A percentile compares a stretch with the other conserved stretches of the same genome.
phyloP scores from a whole-genome alignment of 1,140 invertebrate genomes.

The Microplitis mediator region DNA sequence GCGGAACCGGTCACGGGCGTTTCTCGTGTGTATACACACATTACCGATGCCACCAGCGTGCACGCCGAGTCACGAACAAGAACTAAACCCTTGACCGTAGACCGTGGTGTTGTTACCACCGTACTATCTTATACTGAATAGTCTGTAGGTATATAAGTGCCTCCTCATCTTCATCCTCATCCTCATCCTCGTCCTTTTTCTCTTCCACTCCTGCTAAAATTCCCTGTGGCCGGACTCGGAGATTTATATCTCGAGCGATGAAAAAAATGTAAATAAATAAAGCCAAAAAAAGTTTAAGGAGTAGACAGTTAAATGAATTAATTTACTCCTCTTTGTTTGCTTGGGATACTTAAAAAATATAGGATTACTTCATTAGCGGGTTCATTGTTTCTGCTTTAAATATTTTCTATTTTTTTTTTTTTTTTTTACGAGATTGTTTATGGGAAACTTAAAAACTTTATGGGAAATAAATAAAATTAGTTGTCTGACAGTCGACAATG shows the following conservation, averaged over 20 bases:
- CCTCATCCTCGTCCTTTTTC: neutral
- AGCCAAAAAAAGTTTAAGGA: neutral
- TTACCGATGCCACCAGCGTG: constrained; percentile 27
- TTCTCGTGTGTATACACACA: constrained; percentile 29
- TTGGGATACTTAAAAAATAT: neutral
- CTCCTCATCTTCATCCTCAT: neutral
- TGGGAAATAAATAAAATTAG: neutral
- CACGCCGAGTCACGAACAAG: constrained; percentile 12
- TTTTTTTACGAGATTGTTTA: neutral
- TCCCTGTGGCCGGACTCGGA: neutral
- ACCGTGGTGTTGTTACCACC: too few relatives aligned
- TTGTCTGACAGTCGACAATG: neutral
- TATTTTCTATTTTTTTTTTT: constrained; percentile 2
- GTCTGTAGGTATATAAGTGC: too few relatives aligned
- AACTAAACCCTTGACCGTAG: neutral
- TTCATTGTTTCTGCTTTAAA: neutral
- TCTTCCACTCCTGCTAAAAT: constrained; percentile 9
- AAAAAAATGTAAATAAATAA: constrained; percentile 8
- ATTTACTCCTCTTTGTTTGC: constrained; percentile 18
- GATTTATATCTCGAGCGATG: neutral
- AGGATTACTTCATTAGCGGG: constrained; percentile 27
- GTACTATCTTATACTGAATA: too few relatives aligned
- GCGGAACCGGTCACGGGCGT: constrained; percentile 27
- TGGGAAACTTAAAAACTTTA: too few relatives aligned
- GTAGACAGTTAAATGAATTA: constrained; percentile 23